phyloP scores from a whole-genome alignment of 2,888 invertebrate genomes.

The Cheilosia variabilis region DNA sequence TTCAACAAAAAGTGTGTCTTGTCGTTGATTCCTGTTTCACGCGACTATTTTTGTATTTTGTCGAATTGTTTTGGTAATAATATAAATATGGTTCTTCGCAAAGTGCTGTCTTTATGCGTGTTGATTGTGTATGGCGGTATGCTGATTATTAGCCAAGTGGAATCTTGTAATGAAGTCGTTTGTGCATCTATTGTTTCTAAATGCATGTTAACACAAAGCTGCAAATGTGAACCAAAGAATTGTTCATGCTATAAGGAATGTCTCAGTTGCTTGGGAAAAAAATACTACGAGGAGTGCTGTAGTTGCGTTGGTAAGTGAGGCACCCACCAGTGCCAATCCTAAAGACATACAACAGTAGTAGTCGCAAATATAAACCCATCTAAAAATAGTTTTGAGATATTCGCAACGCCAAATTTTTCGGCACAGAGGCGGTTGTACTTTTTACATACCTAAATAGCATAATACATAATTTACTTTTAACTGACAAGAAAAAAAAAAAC shows the following conservation, averaged over 20 bases:
- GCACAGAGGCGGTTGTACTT: not conserved
- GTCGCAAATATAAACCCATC: not conserved
- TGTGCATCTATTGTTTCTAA: conserved; percentile 98
- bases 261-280: conserved; percentile 91
- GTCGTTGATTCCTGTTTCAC: not conserved
- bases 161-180: conserved; percentile 94
- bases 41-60: not conserved
- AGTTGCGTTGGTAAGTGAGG: conserved; percentile 95
- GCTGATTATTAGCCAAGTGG: conserved; percentile 79
- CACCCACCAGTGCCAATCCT: no score
- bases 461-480: no score
- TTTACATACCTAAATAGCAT: no score
- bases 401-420: not conserved
- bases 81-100: conserved; percentile 63
- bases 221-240: conserved; percentile 96
- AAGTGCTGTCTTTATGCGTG: conserved; percentile 47
- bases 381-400: not conserved
- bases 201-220: conserved; percentile 97
- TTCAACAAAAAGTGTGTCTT: not conserved
- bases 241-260: conserved; percentile 98
- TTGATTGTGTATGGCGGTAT: conserved; percentile 78
- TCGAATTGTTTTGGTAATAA: conserved; percentile 15
- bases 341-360: not conserved
- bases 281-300: conserved; percentile 96
- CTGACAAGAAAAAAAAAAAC: no score